These are phyloP conservation scores for Thalassarche chlororhynchos DNA, from an alignment of 2,113 vertebrate genomes.

Conservation along the genomic window DNA sequence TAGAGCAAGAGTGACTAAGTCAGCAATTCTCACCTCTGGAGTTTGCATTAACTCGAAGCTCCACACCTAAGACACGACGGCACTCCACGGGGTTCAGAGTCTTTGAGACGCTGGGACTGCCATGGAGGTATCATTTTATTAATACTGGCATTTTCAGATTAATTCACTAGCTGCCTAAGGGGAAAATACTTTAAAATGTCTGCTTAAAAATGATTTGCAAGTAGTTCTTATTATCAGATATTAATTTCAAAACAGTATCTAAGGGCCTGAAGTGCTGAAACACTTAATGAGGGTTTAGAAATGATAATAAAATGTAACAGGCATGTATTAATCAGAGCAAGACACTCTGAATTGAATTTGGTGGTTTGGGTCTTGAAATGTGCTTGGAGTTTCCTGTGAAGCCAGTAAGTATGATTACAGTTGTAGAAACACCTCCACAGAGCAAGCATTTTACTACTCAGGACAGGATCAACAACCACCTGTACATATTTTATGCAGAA, in stretches of 20 bases:
- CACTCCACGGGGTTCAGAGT: not conserved
- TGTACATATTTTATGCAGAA: not conserved
- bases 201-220: not conserved
- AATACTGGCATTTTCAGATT: not conserved
- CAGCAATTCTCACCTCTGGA: not conserved
- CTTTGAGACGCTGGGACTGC: not conserved
- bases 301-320: not conserved
- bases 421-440: not conserved
- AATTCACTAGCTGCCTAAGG: not conserved
- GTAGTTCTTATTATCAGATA: not conserved
- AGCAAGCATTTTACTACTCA: not conserved
- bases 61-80: not conserved
- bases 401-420: not conserved
- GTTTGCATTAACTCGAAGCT: not conserved
- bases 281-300: not conserved
- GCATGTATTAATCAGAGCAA: not conserved
- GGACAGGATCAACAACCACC: not conserved
- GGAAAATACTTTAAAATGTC: not conserved
- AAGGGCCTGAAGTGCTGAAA: not conserved
- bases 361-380: not conserved
- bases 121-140: not conserved
- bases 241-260: not conserved
- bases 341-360: not conserved
- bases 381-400: not conserved
- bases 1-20: not conserved